phyloP scores from a whole-genome alignment of 2,797 vertebrate species.

The Anolis apletophallus region DNA sequence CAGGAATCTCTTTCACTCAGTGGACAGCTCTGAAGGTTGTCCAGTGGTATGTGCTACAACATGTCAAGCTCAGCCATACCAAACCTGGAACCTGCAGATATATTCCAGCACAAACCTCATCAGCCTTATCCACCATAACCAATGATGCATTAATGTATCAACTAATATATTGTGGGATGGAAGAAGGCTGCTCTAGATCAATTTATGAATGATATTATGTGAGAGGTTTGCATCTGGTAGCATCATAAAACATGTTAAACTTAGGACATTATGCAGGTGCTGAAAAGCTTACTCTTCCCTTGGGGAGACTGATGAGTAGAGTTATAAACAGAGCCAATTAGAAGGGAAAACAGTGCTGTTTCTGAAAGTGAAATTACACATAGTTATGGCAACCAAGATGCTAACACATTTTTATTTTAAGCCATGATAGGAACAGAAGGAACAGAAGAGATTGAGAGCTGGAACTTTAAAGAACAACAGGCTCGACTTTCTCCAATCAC shows the following conservation, averaged over 20 bases:
- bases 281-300: neutral
- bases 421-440: neutral
- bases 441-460: neutral
- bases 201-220: neutral
- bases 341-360: conserved; percentile 9
- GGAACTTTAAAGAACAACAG: neutral
- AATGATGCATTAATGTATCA: neutral
- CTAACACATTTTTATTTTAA: neutral
- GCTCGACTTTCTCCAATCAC: neutral
- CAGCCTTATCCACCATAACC: too few relatives aligned
- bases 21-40: neutral
- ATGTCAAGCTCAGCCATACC: neutral
- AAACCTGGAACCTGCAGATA: neutral
- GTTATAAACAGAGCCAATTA: conserved; percentile 5
- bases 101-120: neutral
- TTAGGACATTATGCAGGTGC: neutral
- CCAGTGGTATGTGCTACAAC: neutral
- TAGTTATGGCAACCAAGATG: neutral
- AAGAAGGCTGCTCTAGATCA: neutral
- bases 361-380: conserved; percentile 13
- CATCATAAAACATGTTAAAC: neutral
- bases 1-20: neutral
- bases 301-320: neutral
- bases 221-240: neutral
- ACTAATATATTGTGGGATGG: neutral